A percentile compares a stretch with the other conserved stretches of the same genome.
These are phyloP conservation scores for Neolamprologus tretocephalus DNA, from an alignment of 2,113 vertebrate genomes.

Conservation along the genomic window DNA sequence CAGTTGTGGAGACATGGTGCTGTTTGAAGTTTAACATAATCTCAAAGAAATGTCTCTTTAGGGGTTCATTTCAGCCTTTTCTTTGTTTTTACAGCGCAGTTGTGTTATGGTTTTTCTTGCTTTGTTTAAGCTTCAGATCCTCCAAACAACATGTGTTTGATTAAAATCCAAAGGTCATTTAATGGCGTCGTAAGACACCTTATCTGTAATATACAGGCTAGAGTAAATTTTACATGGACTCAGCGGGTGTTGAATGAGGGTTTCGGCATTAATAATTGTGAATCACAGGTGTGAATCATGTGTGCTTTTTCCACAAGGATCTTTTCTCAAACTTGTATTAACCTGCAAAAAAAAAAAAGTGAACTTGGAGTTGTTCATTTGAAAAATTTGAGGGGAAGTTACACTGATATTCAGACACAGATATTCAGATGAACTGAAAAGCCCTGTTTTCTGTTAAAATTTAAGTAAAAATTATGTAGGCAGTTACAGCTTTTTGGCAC, in stretches of 20 bases:
- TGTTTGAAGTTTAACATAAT: not conserved
- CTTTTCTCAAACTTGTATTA: not conserved
- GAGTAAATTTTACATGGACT: not conserved
- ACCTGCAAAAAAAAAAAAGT: not conserved
- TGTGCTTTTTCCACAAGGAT: not conserved
- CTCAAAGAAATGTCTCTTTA: not conserved
- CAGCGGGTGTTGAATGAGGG: not conserved
- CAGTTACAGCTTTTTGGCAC: not conserved
- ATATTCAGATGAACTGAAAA: not conserved
- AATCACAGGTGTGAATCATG: conserved; percentile 3
- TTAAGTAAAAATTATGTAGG: not conserved
- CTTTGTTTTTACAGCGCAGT: not conserved
- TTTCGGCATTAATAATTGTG: not conserved
- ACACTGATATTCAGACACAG: not conserved
- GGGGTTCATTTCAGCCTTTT: not conserved
- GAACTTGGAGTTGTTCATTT: not conserved
- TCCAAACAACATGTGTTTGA: not conserved
- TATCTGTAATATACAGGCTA: not conserved
- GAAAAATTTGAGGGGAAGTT: not conserved
- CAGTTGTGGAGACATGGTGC: not conserved
- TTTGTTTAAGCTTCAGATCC: not conserved
- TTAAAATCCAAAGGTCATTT: not conserved
- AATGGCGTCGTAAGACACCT: not conserved
- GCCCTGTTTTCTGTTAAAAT: not conserved
- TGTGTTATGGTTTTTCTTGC: not conserved